Conservation (phyloP, 2,888 invertebrate genomes). For the Idaea aversata region DNA sequence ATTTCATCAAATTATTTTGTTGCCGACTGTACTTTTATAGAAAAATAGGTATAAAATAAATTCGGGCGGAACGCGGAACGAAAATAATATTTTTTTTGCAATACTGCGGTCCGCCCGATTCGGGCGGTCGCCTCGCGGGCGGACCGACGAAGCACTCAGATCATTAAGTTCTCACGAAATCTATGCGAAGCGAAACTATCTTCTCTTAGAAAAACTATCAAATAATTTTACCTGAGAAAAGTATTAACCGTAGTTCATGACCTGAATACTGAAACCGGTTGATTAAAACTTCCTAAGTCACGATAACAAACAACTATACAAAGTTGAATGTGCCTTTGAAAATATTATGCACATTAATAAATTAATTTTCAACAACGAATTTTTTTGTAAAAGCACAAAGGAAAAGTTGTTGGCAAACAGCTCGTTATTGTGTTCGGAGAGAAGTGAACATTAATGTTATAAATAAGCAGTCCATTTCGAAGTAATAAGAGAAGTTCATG, state of each 20-base stretch:
- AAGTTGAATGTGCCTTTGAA: background rate
- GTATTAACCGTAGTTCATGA: background rate
- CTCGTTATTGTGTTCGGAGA: background rate
- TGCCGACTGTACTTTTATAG: too few relatives aligned
- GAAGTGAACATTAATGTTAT: constrained; percentile 3
- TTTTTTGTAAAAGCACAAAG: background rate
- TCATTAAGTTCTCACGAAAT: too few relatives aligned
- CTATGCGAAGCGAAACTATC: too few relatives aligned
- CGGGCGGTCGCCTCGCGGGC: too few relatives aligned
- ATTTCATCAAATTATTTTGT: too few relatives aligned
- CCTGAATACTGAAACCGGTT: background rate
- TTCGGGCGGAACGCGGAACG: too few relatives aligned
- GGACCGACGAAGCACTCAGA: too few relatives aligned
- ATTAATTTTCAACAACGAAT: background rate
- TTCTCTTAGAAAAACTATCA: too few relatives aligned
- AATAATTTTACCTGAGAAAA: background rate
- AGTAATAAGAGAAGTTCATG: constrained; percentile 41
- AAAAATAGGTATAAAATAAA: too few relatives aligned
- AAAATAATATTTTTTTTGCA: too few relatives aligned
- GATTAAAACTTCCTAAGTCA: background rate
- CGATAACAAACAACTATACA: background rate
- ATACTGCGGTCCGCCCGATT: too few relatives aligned
- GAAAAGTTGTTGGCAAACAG: constrained; percentile 1
- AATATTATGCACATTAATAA: background rate
- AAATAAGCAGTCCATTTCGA: constrained; percentile 25